These are phyloP conservation scores for Tricholauxania praeusta DNA, from an alignment of 2,888 invertebrate species.

Conservation along the genomic window DNA sequence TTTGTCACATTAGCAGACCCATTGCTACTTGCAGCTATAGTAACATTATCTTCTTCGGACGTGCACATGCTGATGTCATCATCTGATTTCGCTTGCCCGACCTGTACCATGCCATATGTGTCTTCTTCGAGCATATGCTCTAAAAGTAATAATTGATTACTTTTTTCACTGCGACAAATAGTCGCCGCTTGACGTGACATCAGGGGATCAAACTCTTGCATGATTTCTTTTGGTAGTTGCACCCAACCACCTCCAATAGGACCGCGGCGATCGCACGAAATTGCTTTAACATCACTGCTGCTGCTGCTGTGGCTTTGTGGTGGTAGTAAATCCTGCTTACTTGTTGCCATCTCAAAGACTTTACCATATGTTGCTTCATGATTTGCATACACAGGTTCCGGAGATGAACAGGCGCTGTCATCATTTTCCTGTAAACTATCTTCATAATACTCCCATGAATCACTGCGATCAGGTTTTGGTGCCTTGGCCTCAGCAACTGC, in stretches of 20 bases:
- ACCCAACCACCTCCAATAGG: slow-evolving; percentile 55
- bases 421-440: slow-evolving; percentile 43
- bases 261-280: slow-evolving; percentile 43
- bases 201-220: slow-evolving; percentile 80
- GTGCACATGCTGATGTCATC: slow-evolving; percentile 70
- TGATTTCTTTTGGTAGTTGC: slow-evolving; percentile 69
- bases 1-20: neutral
- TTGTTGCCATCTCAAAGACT: slow-evolving; percentile 63
- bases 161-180: slow-evolving; percentile 65
- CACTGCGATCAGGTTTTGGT: slow-evolving; percentile 64
- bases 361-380: slow-evolving; percentile 66
- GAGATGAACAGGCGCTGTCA: slow-evolving; percentile 44
- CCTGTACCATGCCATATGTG: slow-evolving; percentile 74
- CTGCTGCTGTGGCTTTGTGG: slow-evolving; percentile 48
- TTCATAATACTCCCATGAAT: slow-evolving; percentile 65
- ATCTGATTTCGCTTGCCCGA: slow-evolving; percentile 59
- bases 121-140: slow-evolving; percentile 79
- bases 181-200: slow-evolving; percentile 53
- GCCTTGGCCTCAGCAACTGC: slow-evolving; percentile 55
- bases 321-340: slow-evolving; percentile 55
- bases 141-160: slow-evolving; percentile 74
- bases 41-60: slow-evolving; percentile 66
- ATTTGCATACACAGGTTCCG: slow-evolving; percentile 66
- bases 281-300: slow-evolving; percentile 36
- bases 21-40: slow-evolving; percentile 42